A percentile compares a stretch with the other conserved stretches of the same genome.
These are phyloP conservation scores for Falco cherrug DNA, from an alignment of 2,797 vertebrate genomes.

Conservation along the genomic window DNA sequence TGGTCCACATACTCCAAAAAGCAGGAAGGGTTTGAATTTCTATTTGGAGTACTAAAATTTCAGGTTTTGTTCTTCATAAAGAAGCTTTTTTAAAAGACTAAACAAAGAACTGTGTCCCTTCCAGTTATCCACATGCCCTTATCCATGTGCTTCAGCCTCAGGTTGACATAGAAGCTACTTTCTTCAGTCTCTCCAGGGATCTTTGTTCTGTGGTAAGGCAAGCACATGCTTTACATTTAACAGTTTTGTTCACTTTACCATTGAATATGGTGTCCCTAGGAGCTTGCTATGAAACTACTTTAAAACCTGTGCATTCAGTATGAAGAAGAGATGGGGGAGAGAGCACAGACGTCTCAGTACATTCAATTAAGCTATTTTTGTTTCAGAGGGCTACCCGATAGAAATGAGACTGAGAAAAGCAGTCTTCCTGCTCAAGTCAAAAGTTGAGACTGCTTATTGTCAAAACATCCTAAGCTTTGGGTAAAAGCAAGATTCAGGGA, in stretches of 20 bases:
- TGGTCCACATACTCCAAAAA: not conserved
- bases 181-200: not conserved
- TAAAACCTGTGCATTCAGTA: not conserved
- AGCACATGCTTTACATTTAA: not conserved
- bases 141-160: not conserved
- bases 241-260: not conserved
- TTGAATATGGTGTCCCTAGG: not conserved
- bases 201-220: not conserved
- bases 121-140: not conserved
- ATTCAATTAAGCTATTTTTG: not conserved
- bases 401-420: not conserved
- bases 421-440: not conserved
- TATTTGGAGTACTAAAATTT: not conserved
- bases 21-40: not conserved
- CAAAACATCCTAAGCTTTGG: not conserved
- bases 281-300: not conserved
- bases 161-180: not conserved
- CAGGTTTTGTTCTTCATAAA: not conserved
- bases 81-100: not conserved
- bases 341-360: not conserved
- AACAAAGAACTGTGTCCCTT: not conserved
- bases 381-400: not conserved
- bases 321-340: not conserved
- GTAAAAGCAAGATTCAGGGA: not conserved
- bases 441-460: not conserved